Evolutionary conservation across 2,797 vertebrate genomes (phyloP).

Genomic region (Aselliscus stoliczkanus): DNA sequence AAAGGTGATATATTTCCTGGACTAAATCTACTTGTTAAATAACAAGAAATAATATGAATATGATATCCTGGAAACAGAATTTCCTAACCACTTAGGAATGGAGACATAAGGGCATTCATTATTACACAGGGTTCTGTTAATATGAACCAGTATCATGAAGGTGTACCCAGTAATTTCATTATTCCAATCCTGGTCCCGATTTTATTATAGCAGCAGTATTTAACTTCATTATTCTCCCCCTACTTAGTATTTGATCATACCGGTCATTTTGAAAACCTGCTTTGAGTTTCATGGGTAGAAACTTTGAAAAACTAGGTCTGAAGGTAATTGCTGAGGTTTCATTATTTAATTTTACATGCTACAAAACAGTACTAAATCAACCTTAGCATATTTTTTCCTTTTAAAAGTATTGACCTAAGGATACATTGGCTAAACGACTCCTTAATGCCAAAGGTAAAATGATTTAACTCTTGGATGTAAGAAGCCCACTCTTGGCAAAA

Average conservation of each 20-base stretch:
- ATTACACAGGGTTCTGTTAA: not conserved
- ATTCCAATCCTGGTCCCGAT: not conserved
- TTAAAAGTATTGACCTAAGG: conserved; percentile 40
- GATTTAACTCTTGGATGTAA: conserved; percentile 56
- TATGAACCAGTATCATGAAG: not conserved
- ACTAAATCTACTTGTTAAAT: conserved; percentile 49
- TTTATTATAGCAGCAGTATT: not conserved
- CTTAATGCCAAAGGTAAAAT: conserved; percentile 55
- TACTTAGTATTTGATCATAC: not conserved
- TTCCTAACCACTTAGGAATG: not conserved
- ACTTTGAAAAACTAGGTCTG: not conserved
- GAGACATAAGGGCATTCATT: not conserved
- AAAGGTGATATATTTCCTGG: not conserved
- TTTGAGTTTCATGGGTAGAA: conserved; percentile 20
- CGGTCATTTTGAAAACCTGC: conserved; percentile 33
- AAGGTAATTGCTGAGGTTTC: not conserved
- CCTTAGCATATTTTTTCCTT: not conserved
- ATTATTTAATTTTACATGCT: conserved; percentile 29
- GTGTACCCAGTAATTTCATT: not conserved
- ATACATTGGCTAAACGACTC: conserved; percentile 43
- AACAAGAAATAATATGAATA: conserved; percentile 33
- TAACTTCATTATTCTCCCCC: not conserved
- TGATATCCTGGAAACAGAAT: not conserved
- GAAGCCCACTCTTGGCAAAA: conserved; percentile 43
- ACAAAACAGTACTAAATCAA: conserved; percentile 30